Base-by-base conservation (phyloP, 2,888 invertebrate species). In the Xestia rhomboidea region DNA sequence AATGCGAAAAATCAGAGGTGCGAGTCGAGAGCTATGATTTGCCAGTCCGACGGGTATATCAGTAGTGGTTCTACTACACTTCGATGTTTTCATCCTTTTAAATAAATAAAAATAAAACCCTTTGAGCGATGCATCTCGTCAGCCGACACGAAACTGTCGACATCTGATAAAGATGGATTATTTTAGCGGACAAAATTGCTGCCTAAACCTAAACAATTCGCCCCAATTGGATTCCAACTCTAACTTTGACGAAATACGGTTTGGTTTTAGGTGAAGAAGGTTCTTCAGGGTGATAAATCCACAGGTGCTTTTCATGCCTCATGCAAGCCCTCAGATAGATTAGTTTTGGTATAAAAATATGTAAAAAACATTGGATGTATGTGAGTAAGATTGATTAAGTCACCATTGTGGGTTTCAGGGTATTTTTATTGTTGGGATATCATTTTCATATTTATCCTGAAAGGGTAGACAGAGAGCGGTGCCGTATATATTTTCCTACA, bases 271-370 rank as follows among this genome's bases (percentile, higher is more conserved):
- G 10, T 60, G 27, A 0, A 11, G 0, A 11, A 13, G 13, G 13
- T 7, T 66, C 67, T 67, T 54, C 76, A 73, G 75, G 66, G 60
- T 77, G 79, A 89, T 85, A 89, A 87, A 86, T 89, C 88, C 80
- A 86, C 89, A 89, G 89, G 89, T 89, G 89, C 82, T 81, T 79
- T 86, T 83, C 82, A 86, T 81, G 86, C 67, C 76, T 64, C 73
- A 63, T 85, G 76, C 81, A 85, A 81, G 76, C 73, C 76, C 75
- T 80, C 71, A 83, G 77, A 89, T 88, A 80, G 86, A 89, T 90
- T 87, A 88, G 79, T 86, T 82, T 75, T 67, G 67, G 80, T 80
- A 81, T 79, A 82, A 87, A 76, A 76, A 77, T 68, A 76, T 75
- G 74, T 79, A 76, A 70, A 81, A 85, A 79, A 15, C 63, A 34